These are phyloP conservation scores for Penelope pileata DNA, from an alignment of 2,113 vertebrate species.

Conservation along the genomic window DNA sequence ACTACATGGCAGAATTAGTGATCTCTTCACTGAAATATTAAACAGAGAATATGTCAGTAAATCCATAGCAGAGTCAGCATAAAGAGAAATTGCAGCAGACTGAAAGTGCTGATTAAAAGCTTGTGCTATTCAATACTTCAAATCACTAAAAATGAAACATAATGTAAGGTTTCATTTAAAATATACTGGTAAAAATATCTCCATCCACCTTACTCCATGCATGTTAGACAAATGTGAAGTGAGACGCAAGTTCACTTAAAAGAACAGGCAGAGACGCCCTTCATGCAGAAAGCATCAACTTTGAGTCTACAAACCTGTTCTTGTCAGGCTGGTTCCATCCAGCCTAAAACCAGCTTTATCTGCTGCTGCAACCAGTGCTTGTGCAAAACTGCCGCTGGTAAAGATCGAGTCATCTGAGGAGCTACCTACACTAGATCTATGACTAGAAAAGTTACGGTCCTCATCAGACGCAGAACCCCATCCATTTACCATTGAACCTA, in stretches of 20 bases:
- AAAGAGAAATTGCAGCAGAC: constrained; percentile 14
- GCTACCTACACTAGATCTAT: constrained; percentile 94
- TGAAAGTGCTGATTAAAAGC: constrained; percentile 53
- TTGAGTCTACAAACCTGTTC: constrained; percentile 90
- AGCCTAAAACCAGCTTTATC: constrained; percentile 96
- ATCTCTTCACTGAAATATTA: constrained; percentile 36
- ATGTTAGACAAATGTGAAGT: constrained; percentile 51
- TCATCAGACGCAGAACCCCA: constrained; percentile 98
- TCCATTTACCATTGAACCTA: constrained; percentile 99
- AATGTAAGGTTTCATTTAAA: not conserved
- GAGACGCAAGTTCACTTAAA: not conserved
- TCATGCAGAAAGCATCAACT: constrained; percentile 77
- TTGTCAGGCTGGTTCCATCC: constrained; percentile 93
- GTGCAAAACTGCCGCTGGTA: constrained; percentile 95
- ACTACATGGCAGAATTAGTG: constrained; percentile 56
- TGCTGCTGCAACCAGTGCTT: constrained; percentile 93
- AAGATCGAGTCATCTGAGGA: constrained; percentile 96
- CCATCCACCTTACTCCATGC: constrained; percentile 70
- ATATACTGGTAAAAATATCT: not conserved
- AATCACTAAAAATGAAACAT: constrained; percentile 1
- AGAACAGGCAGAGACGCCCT: constrained; percentile 37
- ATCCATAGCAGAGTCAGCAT: constrained; percentile 21
- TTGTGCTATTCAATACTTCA: constrained; percentile 17
- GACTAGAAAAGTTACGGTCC: constrained; percentile 95
- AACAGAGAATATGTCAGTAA: constrained; percentile 46